These are phyloP conservation scores for Enteromius treurensis DNA, from an alignment of 2,797 vertebrate species.

Conservation along the genomic window DNA sequence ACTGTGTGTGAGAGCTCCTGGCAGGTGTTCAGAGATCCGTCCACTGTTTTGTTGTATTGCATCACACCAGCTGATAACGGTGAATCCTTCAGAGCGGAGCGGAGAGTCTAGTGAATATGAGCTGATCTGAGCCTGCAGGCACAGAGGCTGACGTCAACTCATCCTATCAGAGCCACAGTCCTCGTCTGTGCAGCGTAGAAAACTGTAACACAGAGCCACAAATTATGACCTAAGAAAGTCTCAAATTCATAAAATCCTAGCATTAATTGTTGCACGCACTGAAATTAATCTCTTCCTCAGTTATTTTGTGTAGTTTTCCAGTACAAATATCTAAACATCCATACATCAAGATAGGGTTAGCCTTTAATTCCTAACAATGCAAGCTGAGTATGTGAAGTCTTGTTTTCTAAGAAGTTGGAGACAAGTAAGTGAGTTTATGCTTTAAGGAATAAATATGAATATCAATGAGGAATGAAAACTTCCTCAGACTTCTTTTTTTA, in stretches of 20 bases:
- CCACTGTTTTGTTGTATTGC: background rate
- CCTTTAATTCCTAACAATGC: background rate
- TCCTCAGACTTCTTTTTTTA: no score
- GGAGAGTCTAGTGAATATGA: background rate
- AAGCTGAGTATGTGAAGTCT: background rate
- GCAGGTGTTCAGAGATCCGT: background rate
- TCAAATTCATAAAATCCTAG: no score
- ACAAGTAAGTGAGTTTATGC: background rate
- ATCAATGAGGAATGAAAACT: background rate
- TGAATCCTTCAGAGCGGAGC: background rate
- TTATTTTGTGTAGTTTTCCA: background rate
- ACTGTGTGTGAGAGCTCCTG: background rate
- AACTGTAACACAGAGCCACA: no score
- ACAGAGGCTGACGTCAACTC: background rate
- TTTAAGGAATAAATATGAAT: background rate
- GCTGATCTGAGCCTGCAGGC: background rate
- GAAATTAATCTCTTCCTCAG: background rate
- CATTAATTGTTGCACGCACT: background rate
- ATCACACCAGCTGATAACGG: background rate
- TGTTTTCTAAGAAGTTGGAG: background rate
- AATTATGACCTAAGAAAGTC: no score
- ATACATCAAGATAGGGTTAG: background rate
- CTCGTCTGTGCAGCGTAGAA: no score
- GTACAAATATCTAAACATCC: background rate
- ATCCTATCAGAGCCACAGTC: background rate